These are phyloP conservation scores for Calliopsis andreniformis DNA, from an alignment of 1,140 invertebrate genomes.

Conservation along the genomic window DNA sequence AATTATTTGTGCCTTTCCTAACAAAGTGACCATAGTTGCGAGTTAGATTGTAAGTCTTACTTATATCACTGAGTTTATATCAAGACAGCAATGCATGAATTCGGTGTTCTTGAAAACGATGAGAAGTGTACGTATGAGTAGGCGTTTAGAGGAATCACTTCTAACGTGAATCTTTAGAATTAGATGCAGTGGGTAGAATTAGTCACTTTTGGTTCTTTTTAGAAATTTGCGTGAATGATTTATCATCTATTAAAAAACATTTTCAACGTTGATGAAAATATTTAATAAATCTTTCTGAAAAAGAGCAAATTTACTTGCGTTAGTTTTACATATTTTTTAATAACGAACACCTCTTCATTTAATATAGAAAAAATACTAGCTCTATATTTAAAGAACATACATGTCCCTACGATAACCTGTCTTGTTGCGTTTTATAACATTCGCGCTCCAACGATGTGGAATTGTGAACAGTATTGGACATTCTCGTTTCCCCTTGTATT, in stretches of 20 bases:
- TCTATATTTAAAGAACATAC: neutral
- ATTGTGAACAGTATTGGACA: constrained; percentile 13
- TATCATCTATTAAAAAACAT: no score
- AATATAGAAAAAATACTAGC: neutral
- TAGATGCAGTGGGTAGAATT: neutral
- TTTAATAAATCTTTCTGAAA: no score
- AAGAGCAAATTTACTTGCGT: no score
- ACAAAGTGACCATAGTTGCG: no score
- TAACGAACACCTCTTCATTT: no score
- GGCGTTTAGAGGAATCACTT: neutral
- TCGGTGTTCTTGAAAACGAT: neutral
- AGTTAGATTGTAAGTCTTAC: no score
- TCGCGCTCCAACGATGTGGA: neutral
- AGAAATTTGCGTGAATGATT: neutral
- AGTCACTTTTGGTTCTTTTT: neutral
- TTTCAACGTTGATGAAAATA: no score
- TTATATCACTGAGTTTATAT: no score
- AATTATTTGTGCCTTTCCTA: no score
- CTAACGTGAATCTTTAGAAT: neutral
- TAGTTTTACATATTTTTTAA: no score
- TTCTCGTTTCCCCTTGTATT: constrained; percentile 5
- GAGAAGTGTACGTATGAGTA: neutral
- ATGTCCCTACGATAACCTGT: neutral
- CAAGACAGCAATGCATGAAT: no score
- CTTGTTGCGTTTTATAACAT: constrained; percentile 18